Base-by-base conservation (phyloP, 2,888 invertebrate species). In the Epinotia nisella region DNA sequence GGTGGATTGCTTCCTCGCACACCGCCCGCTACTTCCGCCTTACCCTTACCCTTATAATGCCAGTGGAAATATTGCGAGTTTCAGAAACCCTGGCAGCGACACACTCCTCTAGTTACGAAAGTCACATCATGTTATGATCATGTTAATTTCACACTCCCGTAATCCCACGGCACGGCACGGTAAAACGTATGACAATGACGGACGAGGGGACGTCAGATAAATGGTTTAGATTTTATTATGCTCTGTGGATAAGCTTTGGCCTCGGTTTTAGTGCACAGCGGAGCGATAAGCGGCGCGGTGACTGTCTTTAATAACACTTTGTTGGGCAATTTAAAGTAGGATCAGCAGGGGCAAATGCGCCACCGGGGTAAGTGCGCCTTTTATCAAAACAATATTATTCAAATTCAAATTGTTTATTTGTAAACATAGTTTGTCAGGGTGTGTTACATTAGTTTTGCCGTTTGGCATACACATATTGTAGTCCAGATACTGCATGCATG, bases 81-180 rank as follows among this genome's bases (percentile, higher is more conserved):
- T 35, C 7, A 64, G 35, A 53, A 64, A 35, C 64, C 53, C 53
- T 19, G 29, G 17, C 64, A 53, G 15, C 45, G 24, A 3, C 61
- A 51, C 64, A 53, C 51, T 24, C 3, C 24, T n/a, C 24, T 53
- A 35, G 17, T 53, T 13, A 51, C 51, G 21, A 35, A 64, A 64
- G 17, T 64, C 51, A 35, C 49, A 55, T 65, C 35, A 19, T 35
- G 19, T 67, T 29, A 61, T 61, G 45, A 71, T 61, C 39, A 49
- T 41, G 67, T 68, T 72, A 72, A 72, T 72, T 72, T 72, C 61
- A 68, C 72, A 72, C 67, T 67, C 45, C 49, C 51, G 70, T 59
- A 51, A 55, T 35, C 45, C 45, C 45, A 39, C 49, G 67, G 56
- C 53, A 53, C 53, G 60, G 59, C n/a, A 49, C 15, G 53, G 29